phyloP scores from a whole-genome alignment of 2,113 vertebrate species.

The Strix aluco region DNA sequence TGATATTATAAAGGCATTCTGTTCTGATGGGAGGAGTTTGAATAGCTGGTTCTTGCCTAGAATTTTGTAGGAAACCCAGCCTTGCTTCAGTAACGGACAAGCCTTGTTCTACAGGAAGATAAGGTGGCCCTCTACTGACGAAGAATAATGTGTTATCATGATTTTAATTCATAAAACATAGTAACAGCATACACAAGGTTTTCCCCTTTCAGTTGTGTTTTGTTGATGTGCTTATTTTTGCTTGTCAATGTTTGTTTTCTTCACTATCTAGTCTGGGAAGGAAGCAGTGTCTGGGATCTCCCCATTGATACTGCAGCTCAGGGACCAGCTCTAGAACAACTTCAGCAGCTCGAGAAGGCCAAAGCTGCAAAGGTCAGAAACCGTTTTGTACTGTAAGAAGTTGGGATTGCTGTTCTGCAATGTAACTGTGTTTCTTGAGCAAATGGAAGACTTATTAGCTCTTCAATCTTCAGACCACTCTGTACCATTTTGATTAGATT shows the following conservation, averaged over 20 bases:
- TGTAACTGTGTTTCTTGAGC: slow-evolving; percentile 5
- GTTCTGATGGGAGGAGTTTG: not conserved
- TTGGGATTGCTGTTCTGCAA: not conserved
- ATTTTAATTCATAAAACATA: not conserved
- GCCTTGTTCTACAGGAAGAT: not conserved
- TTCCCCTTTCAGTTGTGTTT: not conserved
- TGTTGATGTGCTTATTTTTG: slow-evolving; percentile 15
- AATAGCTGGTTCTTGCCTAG: not conserved
- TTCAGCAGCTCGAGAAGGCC: slow-evolving; percentile 95
- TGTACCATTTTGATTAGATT: not conserved
- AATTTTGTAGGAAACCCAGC: not conserved
- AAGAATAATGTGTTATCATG: not conserved
- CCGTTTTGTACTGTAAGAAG: not conserved
- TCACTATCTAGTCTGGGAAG: slow-evolving; percentile 88
- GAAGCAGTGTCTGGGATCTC: slow-evolving; percentile 97
- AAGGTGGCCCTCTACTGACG: not conserved
- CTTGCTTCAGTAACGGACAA: not conserved
- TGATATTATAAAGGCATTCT: not conserved
- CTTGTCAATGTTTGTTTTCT: slow-evolving; percentile 53
- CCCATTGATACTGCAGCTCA: slow-evolving; percentile 89
- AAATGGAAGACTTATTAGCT: not conserved
- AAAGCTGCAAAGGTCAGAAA: slow-evolving; percentile 86
- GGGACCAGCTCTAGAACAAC: slow-evolving; percentile 92
- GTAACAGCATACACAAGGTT: not conserved
- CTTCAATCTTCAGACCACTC: not conserved